phyloP scores from a whole-genome alignment of 2,797 vertebrate genomes.

The Sparidentex hasta region DNA sequence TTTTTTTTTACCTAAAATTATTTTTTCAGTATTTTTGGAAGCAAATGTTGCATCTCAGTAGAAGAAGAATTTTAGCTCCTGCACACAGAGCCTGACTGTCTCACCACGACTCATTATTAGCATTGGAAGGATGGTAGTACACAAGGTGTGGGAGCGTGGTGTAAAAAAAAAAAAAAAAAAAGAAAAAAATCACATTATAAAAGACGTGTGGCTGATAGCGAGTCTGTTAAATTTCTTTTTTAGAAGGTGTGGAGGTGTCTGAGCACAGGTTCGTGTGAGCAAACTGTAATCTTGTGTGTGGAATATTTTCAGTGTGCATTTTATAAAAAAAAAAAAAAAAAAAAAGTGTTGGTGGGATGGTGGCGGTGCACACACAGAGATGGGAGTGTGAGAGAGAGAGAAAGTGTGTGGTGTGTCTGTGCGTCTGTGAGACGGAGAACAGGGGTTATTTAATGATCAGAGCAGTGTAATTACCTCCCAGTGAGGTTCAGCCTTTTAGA shows the following conservation, averaged over 20 bases:
- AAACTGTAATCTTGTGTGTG: constrained; percentile 31
- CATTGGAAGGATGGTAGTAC: constrained; percentile 1
- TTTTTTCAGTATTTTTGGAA: not conserved
- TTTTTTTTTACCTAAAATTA: not conserved
- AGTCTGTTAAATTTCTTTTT: constrained; percentile 9
- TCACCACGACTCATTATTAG: constrained; percentile 18
- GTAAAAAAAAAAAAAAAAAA: not conserved
- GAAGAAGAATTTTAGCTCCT: constrained; percentile 1
- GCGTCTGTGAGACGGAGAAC: constrained; percentile 46
- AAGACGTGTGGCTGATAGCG: constrained; percentile 23
- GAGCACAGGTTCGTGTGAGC: constrained; percentile 28
- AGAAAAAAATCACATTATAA: constrained; percentile 20
- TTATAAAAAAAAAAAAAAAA: constrained; percentile 34
- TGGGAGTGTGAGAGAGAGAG: constrained; percentile 4
- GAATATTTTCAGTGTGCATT: constrained; percentile 27
- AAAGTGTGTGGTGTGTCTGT: not conserved
- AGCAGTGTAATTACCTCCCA: constrained; percentile 79
- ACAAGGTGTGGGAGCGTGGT: not conserved
- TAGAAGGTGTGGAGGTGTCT: constrained; percentile 18
- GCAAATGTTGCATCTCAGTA: not conserved
- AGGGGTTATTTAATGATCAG: constrained; percentile 82
- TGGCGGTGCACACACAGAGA: constrained; percentile 21
- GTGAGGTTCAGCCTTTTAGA: constrained; percentile 80
- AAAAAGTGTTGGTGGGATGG: constrained; percentile 23
- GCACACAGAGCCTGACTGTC: constrained; percentile 5